Conservation (phyloP, 2,888 invertebrate species). For the Eupithecia vulgata region DNA sequence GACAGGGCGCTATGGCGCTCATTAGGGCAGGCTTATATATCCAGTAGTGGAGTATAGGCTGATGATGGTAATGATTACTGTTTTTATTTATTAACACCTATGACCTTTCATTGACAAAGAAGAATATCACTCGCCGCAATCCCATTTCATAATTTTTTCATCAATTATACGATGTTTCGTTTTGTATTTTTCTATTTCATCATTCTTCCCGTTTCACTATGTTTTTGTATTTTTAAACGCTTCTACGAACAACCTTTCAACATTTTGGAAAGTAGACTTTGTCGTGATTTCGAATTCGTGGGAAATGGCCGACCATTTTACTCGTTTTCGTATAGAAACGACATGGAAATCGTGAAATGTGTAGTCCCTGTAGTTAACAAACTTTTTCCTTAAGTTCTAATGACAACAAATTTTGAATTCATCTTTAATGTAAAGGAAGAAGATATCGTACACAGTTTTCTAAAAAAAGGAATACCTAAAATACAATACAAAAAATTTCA, state of each 20-base stretch:
- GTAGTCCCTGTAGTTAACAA: too few relatives aligned
- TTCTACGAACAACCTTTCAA: neutral
- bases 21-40: too few relatives aligned
- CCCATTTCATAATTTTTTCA: neutral
- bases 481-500: too few relatives aligned
- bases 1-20: too few relatives aligned
- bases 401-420: neutral
- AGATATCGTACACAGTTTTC: neutral
- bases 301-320: neutral
- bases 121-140: too few relatives aligned
- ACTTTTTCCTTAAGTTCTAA: too few relatives aligned
- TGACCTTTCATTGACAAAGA: neutral
- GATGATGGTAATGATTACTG: too few relatives aligned
- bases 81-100: too few relatives aligned
- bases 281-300: neutral
- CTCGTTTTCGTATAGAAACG: too few relatives aligned
- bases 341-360: too few relatives aligned
- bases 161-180: neutral
- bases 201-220: neutral
- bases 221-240: neutral
- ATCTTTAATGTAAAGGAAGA: neutral
- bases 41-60: too few relatives aligned
- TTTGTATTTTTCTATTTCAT: neutral
- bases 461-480: too few relatives aligned
- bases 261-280: neutral